Conservation (phyloP, 2,113 vertebrate species). For the Lota lota region DNA sequence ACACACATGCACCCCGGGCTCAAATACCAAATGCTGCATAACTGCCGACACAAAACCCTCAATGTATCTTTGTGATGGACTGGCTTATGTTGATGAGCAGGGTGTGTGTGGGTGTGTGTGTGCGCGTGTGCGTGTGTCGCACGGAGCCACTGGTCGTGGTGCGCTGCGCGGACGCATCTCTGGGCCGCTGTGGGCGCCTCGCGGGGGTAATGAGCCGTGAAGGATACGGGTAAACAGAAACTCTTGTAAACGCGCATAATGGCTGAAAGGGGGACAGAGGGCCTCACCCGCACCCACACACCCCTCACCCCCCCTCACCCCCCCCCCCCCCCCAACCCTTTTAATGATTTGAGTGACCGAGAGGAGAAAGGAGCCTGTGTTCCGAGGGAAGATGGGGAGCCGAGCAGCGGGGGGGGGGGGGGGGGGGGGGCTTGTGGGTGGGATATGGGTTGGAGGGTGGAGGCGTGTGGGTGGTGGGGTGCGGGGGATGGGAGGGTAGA, state of each 20-base stretch:
- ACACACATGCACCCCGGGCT: slow-evolving; percentile 25
- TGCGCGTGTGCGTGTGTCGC: slow-evolving; percentile 11
- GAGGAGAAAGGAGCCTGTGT: slow-evolving; percentile 63
- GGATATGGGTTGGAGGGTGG: neutral
- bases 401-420: neutral
- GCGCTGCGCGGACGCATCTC: slow-evolving; percentile 8
- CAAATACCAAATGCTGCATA: slow-evolving; percentile 29
- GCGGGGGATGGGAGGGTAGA: neutral
- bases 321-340: slow-evolving; percentile 21
- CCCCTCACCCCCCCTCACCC: too few relatives aligned
- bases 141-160: slow-evolving; percentile 7
- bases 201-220: slow-evolving; percentile 31
- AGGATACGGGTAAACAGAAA: slow-evolving; percentile 45
- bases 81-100: slow-evolving; percentile 9
- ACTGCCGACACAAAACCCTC: slow-evolving; percentile 20
- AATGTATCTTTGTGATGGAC: slow-evolving; percentile 16
- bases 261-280: slow-evolving; percentile 8
- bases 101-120: slow-evolving; percentile 24
- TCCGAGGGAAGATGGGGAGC: slow-evolving; percentile 40
- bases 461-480: slow-evolving; percentile 30
- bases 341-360: slow-evolving; percentile 56
- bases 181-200: slow-evolving; percentile 4
- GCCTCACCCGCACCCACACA: neutral
- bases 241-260: slow-evolving; percentile 37
- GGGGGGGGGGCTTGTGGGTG: neutral